A percentile compares a stretch with the other conserved stretches of the same genome.
Conservation (phyloP, 2,797 vertebrate species). For the Chaenodraco wilsoni region DNA sequence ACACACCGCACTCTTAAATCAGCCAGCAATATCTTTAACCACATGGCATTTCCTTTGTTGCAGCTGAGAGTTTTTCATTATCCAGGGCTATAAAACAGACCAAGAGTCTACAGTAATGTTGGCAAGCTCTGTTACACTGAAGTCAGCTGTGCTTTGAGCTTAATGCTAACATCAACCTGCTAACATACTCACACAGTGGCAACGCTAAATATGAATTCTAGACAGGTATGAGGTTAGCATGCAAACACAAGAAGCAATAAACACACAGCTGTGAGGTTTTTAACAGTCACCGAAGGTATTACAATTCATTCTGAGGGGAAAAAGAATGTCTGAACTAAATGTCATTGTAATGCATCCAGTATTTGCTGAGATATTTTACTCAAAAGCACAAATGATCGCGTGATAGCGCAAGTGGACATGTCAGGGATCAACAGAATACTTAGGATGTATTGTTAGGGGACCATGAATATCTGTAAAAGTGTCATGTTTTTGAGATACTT, state of each 20-base stretch:
- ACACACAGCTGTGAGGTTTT: background rate
- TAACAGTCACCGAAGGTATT: background rate
- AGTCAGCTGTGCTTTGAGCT: background rate
- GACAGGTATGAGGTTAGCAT: background rate
- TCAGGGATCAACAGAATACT: background rate
- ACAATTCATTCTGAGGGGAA: no score
- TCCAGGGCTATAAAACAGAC: slow-evolving; percentile 4
- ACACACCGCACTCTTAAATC: slow-evolving; percentile 51
- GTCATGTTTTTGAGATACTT: no score
- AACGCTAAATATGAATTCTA: background rate
- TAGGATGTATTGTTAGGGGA: no score
- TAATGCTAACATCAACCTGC: slow-evolving; percentile 13
- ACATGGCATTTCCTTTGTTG: slow-evolving; percentile 61
- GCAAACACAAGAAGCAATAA: background rate
- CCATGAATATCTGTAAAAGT: no score
- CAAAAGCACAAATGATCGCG: background rate
- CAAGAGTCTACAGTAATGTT: background rate
- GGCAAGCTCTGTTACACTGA: slow-evolving; percentile 9
- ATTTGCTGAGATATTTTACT: background rate
- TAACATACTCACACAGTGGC: background rate
- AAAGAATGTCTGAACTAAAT: no score
- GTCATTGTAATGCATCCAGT: background rate
- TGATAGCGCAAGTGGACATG: background rate
- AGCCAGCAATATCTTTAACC: slow-evolving; percentile 44
- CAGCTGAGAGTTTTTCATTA: slow-evolving; percentile 54